These are phyloP conservation scores for Euphydryas editha DNA, from an alignment of 2,888 invertebrate species.

Conservation along the genomic window DNA sequence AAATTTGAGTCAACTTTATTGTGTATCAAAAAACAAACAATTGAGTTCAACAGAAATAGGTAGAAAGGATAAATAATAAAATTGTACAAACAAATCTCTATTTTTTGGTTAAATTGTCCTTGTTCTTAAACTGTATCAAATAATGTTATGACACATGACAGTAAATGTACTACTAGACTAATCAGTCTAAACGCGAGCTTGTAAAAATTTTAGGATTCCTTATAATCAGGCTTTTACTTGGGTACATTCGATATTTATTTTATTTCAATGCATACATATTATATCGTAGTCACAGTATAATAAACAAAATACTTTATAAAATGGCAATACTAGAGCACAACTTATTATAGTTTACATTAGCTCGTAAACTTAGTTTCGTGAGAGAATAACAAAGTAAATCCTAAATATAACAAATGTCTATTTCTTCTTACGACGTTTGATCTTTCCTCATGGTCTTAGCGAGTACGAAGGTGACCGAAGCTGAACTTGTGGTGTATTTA, in stretches of 20 bases:
- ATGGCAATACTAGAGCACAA: slow-evolving; percentile 4
- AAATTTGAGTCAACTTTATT: neutral
- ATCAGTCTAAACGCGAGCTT: too few relatives aligned
- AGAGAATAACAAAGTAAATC: neutral
- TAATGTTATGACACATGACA: too few relatives aligned
- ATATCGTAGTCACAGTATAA: neutral
- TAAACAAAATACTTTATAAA: neutral
- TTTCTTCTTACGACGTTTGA: neutral
- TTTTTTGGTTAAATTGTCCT: too few relatives aligned
- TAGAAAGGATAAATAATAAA: too few relatives aligned
- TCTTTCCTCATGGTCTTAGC: slow-evolving; percentile 58
- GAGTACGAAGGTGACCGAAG: slow-evolving; percentile 63
- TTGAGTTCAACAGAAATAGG: too few relatives aligned
- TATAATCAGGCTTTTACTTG: neutral
- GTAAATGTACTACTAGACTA: too few relatives aligned
- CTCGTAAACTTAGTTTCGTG: neutral
- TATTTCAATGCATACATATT: neutral
- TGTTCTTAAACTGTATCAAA: too few relatives aligned
- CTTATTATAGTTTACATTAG: neutral
- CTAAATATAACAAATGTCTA: neutral
- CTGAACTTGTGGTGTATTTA: slow-evolving; percentile 74
- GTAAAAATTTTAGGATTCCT: neutral
- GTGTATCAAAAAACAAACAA: neutral
- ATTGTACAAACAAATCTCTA: too few relatives aligned
- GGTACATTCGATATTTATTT: neutral